Evolutionary conservation across 2,888 invertebrate genomes (phyloP), one percentile per base, ranked within the genome.

Genomic region (Busseola fusca): DNA sequence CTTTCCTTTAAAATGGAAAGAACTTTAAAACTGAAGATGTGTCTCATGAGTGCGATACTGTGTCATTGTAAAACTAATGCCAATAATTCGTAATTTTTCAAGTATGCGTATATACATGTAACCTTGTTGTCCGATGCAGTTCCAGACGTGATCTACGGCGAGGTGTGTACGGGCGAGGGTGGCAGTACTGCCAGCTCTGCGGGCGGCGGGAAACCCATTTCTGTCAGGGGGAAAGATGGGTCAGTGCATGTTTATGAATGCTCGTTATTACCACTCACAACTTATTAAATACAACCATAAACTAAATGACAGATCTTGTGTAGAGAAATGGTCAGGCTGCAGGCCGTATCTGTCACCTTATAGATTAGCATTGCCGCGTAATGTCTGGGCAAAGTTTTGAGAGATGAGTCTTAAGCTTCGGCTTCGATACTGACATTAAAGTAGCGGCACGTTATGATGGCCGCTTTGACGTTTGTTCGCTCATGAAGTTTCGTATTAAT

Each of bases 101-200:
- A 16, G 12, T 6, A 4, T 7, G 16, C 18, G 10, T 40, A 12
- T 40, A 40, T 40, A 14, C 12, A 16, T 27, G 27, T 62, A 16
- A 40, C 1, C 4, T 45, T 1, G 42, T 69, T 52, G 45, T 54
- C 25, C 16, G 34, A 16, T 64, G 0, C 71, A 88, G 95, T 96
- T 81, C 96, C 96, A 10, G 96, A 96, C 84, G 96, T 96, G 58
- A 96, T 96, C 74, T 96, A 96, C 90, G 96, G 94, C 30, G 92
- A 93, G 84, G 86, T 92, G 83, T 86, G 90, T 25, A 76, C 78
- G 48, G 70, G 67, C 48, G 71, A 56, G 69, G 74, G 50, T 5
- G 42, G 42, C 30, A 30, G 30, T 1, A 12, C 68, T 66, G 76
- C 69, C 30, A 14, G 68, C 37, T 64, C 69, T 58, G 50, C 65